Evolutionary conservation across 2,113 vertebrate species (phyloP), one percentile per base, ranked within the genome.

Genomic region (Taurulus bubalis): DNA sequence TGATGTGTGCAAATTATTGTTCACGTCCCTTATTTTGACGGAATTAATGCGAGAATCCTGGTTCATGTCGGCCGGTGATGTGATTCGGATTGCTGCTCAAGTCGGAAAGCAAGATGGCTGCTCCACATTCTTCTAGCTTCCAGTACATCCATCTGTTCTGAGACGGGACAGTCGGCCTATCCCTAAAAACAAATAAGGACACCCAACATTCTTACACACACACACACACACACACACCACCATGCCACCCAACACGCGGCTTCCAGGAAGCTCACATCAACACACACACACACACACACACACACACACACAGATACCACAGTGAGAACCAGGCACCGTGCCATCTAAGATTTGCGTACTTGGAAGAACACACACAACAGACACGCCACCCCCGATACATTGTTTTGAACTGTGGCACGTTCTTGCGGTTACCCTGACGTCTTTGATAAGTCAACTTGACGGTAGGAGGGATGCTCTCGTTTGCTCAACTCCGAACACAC

Each of bases 121-220:
- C 66, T 76, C 14, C 42, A 32, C 38, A 59, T 18, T 73, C n/a
- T 15, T 64, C 7, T 8, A 69, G 36, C 62, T 75, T 34, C 24
- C 38, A 62, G 49, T 58, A n/a, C 32, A 63, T 62, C 78, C 79
- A 74, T 87, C 76, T 82, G 81, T 69, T 85, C 76, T 77, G 51
- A 79, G 64, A 82, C 80, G 28, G 65, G 77, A 85, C 80, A 80
- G 59, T 86, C 79, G 32, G 79, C 70, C 83, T 68, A 72, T 80
- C 83, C 87, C 84, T 71, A 65, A 90, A 90, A 86, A 83, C 79
- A 93, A 92, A 91, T 87, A 86, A 62, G 72, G 78, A 89, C 84
- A 74, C 80, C 79, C 68, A 78, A 82, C 55, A 58, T 70, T 68
- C 60, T 34, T 82, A 58, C 84, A 70, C 55, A 65, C 65, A 60